phyloP scores from a whole-genome alignment of 1,140 invertebrate genomes.

The Tribolium madens region DNA sequence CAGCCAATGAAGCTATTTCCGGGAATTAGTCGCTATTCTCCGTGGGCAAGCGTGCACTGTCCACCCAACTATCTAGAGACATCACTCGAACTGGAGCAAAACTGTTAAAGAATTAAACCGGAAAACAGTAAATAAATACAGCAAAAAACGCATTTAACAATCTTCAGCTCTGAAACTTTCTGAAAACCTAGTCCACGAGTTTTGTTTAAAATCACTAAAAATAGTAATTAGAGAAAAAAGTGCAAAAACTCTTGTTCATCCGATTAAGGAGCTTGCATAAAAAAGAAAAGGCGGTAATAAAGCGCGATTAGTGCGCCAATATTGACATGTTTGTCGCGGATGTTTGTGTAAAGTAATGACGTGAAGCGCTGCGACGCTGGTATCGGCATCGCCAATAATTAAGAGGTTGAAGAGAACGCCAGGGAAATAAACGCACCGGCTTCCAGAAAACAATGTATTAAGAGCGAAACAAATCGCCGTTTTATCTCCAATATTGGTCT shows the following conservation, averaged over 20 bases:
- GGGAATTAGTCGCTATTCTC: conserved; percentile 46
- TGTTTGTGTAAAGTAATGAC: conserved; percentile 18
- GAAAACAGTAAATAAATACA: conserved; percentile 11
- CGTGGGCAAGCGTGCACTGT: conserved; percentile 9
- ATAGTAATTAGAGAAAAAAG: too few species aligned
- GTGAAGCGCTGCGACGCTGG: conserved; percentile 8
- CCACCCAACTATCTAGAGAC: conserved; percentile 19
- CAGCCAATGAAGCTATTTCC: conserved; percentile 46
- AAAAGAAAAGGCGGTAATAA: conserved; percentile 21
- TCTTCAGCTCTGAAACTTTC: too few species aligned
- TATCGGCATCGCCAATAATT: conserved; percentile 16
- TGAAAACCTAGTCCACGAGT: too few species aligned
- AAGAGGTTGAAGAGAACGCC: conserved; percentile 2
- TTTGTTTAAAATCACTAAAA: too few species aligned
- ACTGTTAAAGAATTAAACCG: conserved; percentile 18
- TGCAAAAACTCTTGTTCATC: background rate
- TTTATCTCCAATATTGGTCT: conserved; percentile 30
- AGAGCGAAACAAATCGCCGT: conserved; percentile 5
- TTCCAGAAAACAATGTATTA: conserved; percentile 13
- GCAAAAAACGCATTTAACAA: conserved; percentile 7
- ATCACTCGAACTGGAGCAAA: background rate
- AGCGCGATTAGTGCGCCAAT: conserved; percentile 29
- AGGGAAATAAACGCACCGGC: background rate
- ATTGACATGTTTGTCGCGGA: conserved; percentile 36
- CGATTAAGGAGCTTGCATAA: conserved; percentile 11